A percentile compares a stretch with the other conserved stretches of the same genome.
These are phyloP conservation scores for Drosophila parthenogenetica DNA, from an alignment of 2,888 invertebrate genomes.

Conservation along the genomic window DNA sequence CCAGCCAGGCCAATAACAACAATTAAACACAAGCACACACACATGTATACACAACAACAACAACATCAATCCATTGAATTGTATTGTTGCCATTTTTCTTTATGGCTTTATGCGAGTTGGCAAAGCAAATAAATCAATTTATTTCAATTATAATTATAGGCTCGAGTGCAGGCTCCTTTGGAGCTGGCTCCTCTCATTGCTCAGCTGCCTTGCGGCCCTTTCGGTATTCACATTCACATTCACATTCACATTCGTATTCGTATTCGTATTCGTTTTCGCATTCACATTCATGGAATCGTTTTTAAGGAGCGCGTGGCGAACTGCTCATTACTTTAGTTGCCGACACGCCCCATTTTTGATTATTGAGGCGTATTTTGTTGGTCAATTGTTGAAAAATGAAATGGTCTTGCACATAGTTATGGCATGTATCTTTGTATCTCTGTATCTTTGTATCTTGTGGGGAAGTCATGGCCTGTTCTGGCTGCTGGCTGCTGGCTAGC, in stretches of 20 bases:
- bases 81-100: conserved; percentile 79
- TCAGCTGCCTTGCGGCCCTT: conserved; percentile 41
- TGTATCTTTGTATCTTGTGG: conserved; percentile 44
- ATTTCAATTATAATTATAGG: conserved; percentile 85
- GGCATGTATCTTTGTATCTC: conserved; percentile 32
- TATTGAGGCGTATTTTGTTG: conserved; percentile 76
- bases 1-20: conserved; percentile 75
- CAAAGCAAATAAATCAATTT: conserved; percentile 83
- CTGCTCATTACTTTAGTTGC: conserved; percentile 77
- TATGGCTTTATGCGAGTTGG: conserved; percentile 69
- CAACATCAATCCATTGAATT: conserved; percentile 55
- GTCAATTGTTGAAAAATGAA: conserved; percentile 80
- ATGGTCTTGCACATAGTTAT: conserved; percentile 78
- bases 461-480: conserved; percentile 22
- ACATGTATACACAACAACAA: conserved; percentile 24
- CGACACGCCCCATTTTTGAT: conserved; percentile 54
- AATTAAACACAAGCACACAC: conserved; percentile 64
- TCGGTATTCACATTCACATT: conserved; percentile 6
- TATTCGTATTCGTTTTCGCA: conserved; percentile 28
- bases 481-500: conserved; percentile 61
- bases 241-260: conserved; percentile 14
- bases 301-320: conserved; percentile 75
- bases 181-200: conserved; percentile 20
- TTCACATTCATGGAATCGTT: conserved; percentile 39
- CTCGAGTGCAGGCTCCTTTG: conserved; percentile 48